Evolutionary conservation across 2,797 vertebrate genomes (phyloP).

Genomic region (Onychomys arenicola): DNA sequence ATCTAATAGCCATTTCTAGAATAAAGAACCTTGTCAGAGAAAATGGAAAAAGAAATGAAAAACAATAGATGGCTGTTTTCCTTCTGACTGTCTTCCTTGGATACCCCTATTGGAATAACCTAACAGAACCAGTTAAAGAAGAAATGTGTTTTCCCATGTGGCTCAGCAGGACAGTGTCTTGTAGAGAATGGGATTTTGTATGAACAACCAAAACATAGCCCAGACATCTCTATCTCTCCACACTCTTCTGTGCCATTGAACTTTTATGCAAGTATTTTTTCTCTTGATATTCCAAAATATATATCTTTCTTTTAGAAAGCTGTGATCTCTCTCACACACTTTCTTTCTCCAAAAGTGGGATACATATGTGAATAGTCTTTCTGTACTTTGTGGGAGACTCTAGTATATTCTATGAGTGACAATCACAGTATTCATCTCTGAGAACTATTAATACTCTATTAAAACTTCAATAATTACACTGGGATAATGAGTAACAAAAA

Average conservation of each 20-base stretch:
- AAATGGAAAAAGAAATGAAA: neutral
- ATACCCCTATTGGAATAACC: neutral
- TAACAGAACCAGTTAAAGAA: neutral
- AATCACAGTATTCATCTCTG: neutral
- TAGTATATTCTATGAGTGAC: neutral
- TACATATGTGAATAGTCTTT: neutral
- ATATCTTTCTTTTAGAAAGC: neutral
- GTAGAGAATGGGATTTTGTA: neutral
- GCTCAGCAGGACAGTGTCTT: neutral
- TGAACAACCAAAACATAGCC: neutral
- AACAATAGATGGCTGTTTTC: neutral
- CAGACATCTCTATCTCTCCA: neutral
- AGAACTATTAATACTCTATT: neutral
- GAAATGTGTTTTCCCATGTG: neutral
- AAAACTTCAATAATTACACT: neutral
- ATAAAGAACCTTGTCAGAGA: neutral
- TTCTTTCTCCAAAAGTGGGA: neutral
- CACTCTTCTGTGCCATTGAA: neutral
- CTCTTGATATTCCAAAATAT: neutral
- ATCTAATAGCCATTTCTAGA: neutral
- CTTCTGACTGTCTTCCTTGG: neutral
- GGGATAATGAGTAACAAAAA: conserved; percentile 5
- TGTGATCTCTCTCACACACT: neutral
- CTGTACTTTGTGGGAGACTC: neutral
- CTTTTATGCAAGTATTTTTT: neutral